These are phyloP conservation scores for Rhinella marina DNA, from an alignment of 2,797 vertebrate species.

Conservation along the genomic window DNA sequence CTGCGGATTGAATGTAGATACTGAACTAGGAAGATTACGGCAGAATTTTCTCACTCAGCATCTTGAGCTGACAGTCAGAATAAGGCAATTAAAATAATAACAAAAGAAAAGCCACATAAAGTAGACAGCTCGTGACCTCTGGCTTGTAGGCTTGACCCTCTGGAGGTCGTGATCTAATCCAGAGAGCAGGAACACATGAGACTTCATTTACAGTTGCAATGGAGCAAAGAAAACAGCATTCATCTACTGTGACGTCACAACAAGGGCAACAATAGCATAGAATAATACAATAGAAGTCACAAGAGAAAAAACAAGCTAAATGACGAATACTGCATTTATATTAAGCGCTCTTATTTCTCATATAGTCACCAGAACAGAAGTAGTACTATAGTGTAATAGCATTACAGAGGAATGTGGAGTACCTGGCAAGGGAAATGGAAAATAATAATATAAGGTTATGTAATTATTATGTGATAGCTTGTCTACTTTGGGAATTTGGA, in stretches of 20 bases:
- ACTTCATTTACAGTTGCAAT: constrained; percentile 43
- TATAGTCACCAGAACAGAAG: neutral
- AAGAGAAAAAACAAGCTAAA: neutral
- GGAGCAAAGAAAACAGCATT: constrained; percentile 16
- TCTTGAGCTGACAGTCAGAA: constrained; percentile 51
- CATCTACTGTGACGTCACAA: constrained; percentile 17
- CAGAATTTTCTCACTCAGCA: constrained; percentile 24
- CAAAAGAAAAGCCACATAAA: constrained; percentile 49
- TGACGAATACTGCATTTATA: neutral
- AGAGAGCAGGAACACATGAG: constrained; percentile 38
- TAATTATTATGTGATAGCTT: neutral
- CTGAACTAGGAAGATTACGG: constrained; percentile 35
- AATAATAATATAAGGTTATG: neutral
- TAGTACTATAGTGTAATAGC: neutral
- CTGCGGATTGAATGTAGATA: constrained; percentile 14
- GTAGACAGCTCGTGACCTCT: constrained; percentile 51
- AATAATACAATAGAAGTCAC: neutral
- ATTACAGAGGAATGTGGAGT: neutral
- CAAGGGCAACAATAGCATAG: constrained; percentile 33
- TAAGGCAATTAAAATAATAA: constrained; percentile 54
- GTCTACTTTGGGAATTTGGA: neutral
- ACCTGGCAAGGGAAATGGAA: neutral
- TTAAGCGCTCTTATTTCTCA: neutral
- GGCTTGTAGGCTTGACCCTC: constrained; percentile 21
- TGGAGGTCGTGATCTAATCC: constrained; percentile 52